Evolutionary conservation across 2,113 vertebrate species (phyloP).

Genomic region (Etheostoma cragini): DNA sequence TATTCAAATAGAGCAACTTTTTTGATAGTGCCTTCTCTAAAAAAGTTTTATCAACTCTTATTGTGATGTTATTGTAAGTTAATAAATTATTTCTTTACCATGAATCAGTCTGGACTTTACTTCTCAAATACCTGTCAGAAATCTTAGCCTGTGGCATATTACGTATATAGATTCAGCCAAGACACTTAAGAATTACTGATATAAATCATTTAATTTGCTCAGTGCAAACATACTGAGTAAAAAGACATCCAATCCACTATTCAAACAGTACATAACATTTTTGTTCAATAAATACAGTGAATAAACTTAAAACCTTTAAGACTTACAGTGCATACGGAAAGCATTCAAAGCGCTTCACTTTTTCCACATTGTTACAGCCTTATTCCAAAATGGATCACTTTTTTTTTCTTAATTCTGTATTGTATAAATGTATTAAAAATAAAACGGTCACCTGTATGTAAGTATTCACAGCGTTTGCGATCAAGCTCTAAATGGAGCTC

Average conservation of each 20-base stretch:
- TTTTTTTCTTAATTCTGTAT: too few relatives aligned
- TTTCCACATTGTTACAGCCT: too few relatives aligned
- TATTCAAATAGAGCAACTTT: background rate
- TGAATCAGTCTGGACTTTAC: background rate
- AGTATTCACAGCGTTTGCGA: too few relatives aligned
- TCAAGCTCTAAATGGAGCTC: too few relatives aligned
- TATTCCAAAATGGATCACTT: too few relatives aligned
- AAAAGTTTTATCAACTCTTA: background rate
- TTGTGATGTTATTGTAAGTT: background rate
- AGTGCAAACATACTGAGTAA: background rate
- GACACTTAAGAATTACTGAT: background rate
- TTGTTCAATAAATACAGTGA: constrained; percentile 16
- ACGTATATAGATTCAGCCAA: background rate
- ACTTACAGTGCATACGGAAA: too few relatives aligned
- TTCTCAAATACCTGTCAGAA: background rate
- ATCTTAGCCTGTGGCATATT: background rate
- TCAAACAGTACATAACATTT: background rate
- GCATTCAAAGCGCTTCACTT: too few relatives aligned
- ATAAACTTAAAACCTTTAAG: background rate
- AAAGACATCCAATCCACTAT: background rate
- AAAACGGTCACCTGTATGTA: too few relatives aligned
- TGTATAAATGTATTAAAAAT: too few relatives aligned
- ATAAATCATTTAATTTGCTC: constrained; percentile 49
- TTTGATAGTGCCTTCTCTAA: background rate
- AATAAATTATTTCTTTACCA: constrained; percentile 51